Conservation (phyloP, 2,113 vertebrate genomes). For the Turdus rufiventris region DNA sequence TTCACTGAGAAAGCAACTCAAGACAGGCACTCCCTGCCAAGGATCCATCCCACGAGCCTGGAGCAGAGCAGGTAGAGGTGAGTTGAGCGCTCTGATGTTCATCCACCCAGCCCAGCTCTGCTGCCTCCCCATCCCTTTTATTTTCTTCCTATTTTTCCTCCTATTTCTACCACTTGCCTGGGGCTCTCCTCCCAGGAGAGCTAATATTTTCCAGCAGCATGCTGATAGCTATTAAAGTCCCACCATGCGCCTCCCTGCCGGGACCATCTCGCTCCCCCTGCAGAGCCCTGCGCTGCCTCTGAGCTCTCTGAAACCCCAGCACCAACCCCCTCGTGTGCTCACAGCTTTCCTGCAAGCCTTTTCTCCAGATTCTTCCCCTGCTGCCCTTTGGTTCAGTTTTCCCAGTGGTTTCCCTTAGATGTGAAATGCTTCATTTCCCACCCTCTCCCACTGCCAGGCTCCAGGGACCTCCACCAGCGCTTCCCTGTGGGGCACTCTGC, state of each 20-base stretch:
- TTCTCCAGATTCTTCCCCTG: background rate
- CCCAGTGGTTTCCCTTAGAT: background rate
- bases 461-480: background rate
- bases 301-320: background rate
- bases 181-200: background rate
- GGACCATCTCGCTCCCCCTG: background rate
- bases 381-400: background rate
- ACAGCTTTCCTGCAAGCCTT: background rate
- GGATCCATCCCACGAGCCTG: accelerated
- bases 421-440: background rate
- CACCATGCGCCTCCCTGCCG: background rate
- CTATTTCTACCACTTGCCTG: background rate
- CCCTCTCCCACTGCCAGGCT: background rate
- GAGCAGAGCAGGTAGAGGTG: background rate
- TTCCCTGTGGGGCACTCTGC: background rate
- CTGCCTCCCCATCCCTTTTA: background rate
- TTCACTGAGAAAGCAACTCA: background rate
- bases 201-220: background rate
- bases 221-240: background rate
- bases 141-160: background rate
- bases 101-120: background rate
- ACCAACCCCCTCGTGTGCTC: background rate
- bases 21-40: background rate
- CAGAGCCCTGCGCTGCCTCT: background rate
- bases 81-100: background rate